Conservation (phyloP, 2,113 vertebrate genomes). For the Menidia beryllina region DNA sequence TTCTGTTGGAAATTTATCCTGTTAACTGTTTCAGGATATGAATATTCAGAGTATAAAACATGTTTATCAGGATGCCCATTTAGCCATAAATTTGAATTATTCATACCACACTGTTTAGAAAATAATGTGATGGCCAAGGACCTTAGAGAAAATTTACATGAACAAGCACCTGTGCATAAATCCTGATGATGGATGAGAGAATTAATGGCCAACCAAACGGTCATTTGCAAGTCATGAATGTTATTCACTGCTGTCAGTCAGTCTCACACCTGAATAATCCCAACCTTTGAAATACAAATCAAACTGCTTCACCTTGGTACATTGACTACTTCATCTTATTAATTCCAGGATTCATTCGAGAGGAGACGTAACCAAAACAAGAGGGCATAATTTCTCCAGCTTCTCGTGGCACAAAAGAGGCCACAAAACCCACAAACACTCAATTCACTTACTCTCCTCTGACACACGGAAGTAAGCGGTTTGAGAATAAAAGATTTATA, state of each 20-base stretch:
- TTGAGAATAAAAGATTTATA: slow-evolving; percentile 51
- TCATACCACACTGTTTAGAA: slow-evolving; percentile 67
- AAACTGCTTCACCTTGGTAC: slow-evolving; percentile 67
- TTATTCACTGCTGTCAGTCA: slow-evolving; percentile 75
- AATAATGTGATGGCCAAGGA: slow-evolving; percentile 68
- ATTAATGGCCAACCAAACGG: slow-evolving; percentile 69
- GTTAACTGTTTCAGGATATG: slow-evolving; percentile 37
- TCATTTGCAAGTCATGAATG: slow-evolving; percentile 82
- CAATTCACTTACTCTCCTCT: slow-evolving; percentile 27
- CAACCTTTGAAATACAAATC: slow-evolving; percentile 79
- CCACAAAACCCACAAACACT: slow-evolving; percentile 41
- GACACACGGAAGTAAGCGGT: slow-evolving; percentile 33
- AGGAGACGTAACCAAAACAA: slow-evolving; percentile 44
- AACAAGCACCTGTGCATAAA: slow-evolving; percentile 81
- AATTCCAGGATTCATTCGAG: slow-evolving; percentile 46
- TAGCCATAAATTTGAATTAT: slow-evolving; percentile 70
- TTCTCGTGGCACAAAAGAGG: slow-evolving; percentile 37
- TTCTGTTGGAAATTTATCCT: slow-evolving; percentile 41
- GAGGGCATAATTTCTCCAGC: slow-evolving; percentile 33
- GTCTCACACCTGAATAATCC: slow-evolving; percentile 71
- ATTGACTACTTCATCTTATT: slow-evolving; percentile 62
- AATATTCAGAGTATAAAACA: slow-evolving; percentile 55
- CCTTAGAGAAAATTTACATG: slow-evolving; percentile 68
- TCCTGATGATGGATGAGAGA: slow-evolving; percentile 75
- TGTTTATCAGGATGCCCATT: slow-evolving; percentile 64